Percentiles rank a stretch among this genome's conserved stretches.
These are phyloP conservation scores for Tachina grossa DNA, from an alignment of 2,888 invertebrate species.

Conservation along the genomic window DNA sequence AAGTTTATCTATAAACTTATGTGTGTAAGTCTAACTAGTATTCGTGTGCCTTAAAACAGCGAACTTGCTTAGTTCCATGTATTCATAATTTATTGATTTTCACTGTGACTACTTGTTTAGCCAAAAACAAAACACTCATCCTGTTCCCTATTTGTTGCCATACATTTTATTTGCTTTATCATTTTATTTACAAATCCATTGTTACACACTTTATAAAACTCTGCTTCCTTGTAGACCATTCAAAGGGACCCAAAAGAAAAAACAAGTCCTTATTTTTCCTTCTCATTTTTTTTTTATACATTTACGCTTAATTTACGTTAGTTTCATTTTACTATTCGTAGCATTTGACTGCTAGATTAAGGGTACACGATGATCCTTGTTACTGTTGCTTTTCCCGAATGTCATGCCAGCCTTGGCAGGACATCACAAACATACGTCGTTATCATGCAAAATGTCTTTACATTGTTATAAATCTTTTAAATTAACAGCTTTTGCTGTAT, in stretches of 20 bases:
- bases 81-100: conserved; percentile 61
- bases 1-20: too few species aligned
- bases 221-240: conserved; percentile 3
- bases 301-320: conserved; percentile 57
- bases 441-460: conserved; percentile 34
- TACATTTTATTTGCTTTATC: conserved; percentile 19
- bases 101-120: conserved; percentile 27
- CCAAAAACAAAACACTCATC: conserved; percentile 12
- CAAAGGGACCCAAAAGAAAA: neutral
- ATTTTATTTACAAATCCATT: conserved; percentile 26
- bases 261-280: conserved; percentile 15
- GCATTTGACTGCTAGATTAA: conserved; percentile 8
- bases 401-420: conserved; percentile 35
- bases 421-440: conserved; percentile 54
- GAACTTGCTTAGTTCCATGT: conserved; percentile 39
- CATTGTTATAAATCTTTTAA: conserved; percentile 80
- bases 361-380: neutral
- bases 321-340: conserved; percentile 30
- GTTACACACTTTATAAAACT: neutral
- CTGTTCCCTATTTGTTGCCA: neutral
- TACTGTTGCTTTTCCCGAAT: conserved; percentile 24
- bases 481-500: conserved; percentile 81
- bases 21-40: neutral
- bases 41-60: conserved; percentile 11
- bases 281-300: conserved; percentile 47